These are phyloP conservation scores for Alouatta palliata DNA, from an alignment of 2,113 vertebrate species.

Conservation along the genomic window DNA sequence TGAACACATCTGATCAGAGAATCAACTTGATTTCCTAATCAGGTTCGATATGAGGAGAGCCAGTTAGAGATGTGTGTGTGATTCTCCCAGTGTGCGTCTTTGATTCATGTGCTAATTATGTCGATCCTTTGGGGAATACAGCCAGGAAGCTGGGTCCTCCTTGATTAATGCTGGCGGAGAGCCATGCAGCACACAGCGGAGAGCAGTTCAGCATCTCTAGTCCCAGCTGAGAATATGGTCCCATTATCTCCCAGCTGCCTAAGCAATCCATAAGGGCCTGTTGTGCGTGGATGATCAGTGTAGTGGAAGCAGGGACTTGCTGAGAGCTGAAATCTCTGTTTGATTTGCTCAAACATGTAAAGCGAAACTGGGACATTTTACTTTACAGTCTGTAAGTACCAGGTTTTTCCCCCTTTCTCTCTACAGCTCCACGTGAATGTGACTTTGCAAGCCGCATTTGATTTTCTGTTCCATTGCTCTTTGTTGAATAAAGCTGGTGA, in stretches of 20 bases:
- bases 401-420: not conserved
- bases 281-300: conserved; percentile 84
- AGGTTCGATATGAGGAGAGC: not conserved
- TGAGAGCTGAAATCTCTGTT: conserved; percentile 62
- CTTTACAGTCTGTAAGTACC: conserved; percentile 78
- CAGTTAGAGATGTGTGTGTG: conserved; percentile 28
- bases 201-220: conserved; percentile 77
- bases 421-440: conserved; percentile 67
- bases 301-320: conserved; percentile 73
- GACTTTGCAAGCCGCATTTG: conserved; percentile 72
- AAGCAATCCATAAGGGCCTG: conserved; percentile 79
- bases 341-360: conserved; percentile 56
- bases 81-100: conserved; percentile 35
- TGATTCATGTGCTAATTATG: conserved; percentile 74
- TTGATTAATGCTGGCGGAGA: conserved; percentile 81
- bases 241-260: conserved; percentile 81
- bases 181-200: conserved; percentile 71
- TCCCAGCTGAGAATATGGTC: conserved; percentile 78
- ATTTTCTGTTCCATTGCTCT: conserved; percentile 53
- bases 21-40: conserved; percentile 24
- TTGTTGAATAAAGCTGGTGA: conserved; percentile 51
- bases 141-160: conserved; percentile 73
- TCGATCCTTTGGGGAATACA: conserved; percentile 72
- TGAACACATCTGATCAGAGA: not conserved
- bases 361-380: conserved; percentile 65